Evolutionary conservation across 2,888 invertebrate genomes (phyloP).

Genomic region (Omphaloscelis lunosa): DNA sequence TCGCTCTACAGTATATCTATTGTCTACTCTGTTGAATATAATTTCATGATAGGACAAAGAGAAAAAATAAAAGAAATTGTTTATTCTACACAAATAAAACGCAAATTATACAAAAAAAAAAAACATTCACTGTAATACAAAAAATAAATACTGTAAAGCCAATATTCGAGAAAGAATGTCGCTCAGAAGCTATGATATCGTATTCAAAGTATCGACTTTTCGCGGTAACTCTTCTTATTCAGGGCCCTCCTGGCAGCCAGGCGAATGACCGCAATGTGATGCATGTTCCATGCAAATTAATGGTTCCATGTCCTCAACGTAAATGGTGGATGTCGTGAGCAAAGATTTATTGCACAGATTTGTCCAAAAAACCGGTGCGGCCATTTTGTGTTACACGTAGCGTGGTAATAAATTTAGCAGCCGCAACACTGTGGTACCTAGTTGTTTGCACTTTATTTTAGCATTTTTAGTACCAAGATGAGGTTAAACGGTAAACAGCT

Average conservation of each 20-base stretch:
- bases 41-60: not conserved
- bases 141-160: not conserved
- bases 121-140: not conserved
- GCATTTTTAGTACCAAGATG: too few species aligned
- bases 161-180: not conserved
- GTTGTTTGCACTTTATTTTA: not conserved
- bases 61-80: not conserved
- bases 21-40: not conserved
- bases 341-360: slow-evolving; percentile 29
- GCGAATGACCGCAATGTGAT: not conserved
- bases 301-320: not conserved
- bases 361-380: not conserved
- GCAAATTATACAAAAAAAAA: not conserved
- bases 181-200: not conserved
- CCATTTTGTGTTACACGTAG: slow-evolving; percentile 3
- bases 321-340: slow-evolving; percentile 9
- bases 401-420: slow-evolving; percentile 24
- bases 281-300: slow-evolving; percentile 22
- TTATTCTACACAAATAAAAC: not conserved
- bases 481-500: not conserved
- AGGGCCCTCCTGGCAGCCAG: not conserved
- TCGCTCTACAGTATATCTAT: not conserved
- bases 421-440: not conserved
- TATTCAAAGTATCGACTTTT: not conserved
- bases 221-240: not conserved